phyloP scores from a whole-genome alignment of 2,113 vertebrate genomes.

The Saccopteryx bilineata region DNA sequence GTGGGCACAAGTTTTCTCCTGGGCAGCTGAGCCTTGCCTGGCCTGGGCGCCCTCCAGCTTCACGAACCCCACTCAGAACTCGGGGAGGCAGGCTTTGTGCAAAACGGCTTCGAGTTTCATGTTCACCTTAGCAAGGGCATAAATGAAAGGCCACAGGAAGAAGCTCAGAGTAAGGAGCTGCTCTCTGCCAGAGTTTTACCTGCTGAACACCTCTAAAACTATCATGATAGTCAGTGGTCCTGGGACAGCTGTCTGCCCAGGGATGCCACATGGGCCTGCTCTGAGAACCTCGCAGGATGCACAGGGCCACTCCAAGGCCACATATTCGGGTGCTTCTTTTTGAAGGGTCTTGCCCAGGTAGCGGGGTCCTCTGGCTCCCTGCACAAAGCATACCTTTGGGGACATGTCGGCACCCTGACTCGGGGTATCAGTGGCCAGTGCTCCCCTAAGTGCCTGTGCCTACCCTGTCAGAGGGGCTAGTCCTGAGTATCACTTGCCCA shows the following conservation, averaged over 20 bases:
- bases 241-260: not conserved
- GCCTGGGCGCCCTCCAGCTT: too few species aligned
- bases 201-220: not conserved
- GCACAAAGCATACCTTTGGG: not conserved
- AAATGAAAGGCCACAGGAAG: fast-evolving
- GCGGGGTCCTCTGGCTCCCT: not conserved
- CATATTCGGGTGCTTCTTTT: not conserved
- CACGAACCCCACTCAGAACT: not conserved
- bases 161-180: not conserved
- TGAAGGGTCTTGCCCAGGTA: not conserved
- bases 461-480: not conserved
- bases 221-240: not conserved
- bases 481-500: not conserved
- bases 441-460: not conserved
- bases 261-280: too few species aligned
- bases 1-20: not conserved
- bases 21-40: not conserved
- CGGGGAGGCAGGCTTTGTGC: too few species aligned
- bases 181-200: not conserved
- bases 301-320: fast-evolving
- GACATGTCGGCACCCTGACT: not conserved
- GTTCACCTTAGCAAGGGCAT: not conserved
- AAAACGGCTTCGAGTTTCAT: not conserved
- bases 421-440: not conserved
- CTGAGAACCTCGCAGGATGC: not conserved